Conservation (phyloP, 2,797 vertebrate species). For the Nyctalus aviator region DNA sequence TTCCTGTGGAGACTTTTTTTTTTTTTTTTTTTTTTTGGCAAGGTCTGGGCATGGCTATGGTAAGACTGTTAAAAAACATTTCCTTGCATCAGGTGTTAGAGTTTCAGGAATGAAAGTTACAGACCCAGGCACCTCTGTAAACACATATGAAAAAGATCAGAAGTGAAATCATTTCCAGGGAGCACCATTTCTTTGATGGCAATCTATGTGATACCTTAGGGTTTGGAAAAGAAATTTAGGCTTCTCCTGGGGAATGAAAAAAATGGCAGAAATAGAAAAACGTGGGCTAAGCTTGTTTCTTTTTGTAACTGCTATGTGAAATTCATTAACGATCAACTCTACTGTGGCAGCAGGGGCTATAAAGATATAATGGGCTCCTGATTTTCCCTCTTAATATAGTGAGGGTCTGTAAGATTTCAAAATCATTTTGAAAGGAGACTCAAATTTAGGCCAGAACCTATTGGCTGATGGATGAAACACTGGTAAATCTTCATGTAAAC, state of each 20-base stretch:
- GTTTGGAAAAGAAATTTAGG: constrained; percentile 25
- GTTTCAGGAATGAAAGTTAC: constrained; percentile 50
- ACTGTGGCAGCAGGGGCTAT: neutral
- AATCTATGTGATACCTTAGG: constrained; percentile 26
- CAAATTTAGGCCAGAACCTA: constrained; percentile 35
- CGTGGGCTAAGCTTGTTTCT: constrained; percentile 14
- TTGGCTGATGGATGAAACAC: constrained; percentile 21
- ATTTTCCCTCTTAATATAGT: neutral
- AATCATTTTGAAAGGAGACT: constrained; percentile 25
- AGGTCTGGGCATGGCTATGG: neutral
- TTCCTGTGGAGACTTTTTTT: neutral
- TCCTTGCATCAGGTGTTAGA: constrained; percentile 33
- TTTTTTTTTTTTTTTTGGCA: neutral
- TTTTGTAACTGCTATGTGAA: constrained; percentile 44
- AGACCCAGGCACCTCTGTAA: constrained; percentile 40
- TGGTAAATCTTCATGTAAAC: constrained; percentile 68
- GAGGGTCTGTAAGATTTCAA: neutral
- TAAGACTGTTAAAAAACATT: constrained; percentile 3
- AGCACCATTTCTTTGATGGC: neutral
- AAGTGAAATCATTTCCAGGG: constrained; percentile 47
- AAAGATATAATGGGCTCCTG: constrained; percentile 24
- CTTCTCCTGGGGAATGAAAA: neutral
- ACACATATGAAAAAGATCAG: constrained; percentile 55
- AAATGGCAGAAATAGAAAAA: constrained; percentile 8
- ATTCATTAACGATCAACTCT: neutral